Percentiles rank a stretch among this genome's conserved stretches.
Evolutionary conservation across 2,797 vertebrate genomes (phyloP).

Genomic region (Siniperca scherzeri): DNA sequence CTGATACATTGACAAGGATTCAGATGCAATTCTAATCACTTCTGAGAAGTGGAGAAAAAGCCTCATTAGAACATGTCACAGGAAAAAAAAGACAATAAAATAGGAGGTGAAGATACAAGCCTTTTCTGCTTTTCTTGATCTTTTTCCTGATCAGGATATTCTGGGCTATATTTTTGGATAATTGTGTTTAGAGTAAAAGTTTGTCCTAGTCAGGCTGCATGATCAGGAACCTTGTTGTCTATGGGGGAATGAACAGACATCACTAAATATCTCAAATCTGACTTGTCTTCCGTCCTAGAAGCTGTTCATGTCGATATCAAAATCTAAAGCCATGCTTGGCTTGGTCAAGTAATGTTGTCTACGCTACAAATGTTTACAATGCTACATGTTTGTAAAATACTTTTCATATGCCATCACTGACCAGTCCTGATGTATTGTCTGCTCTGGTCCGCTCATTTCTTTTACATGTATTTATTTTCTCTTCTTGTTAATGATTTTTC

Average conservation of each 20-base stretch:
- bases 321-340: conserved; percentile 79
- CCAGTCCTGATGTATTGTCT: conserved; percentile 75
- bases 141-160: conserved; percentile 74
- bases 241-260: conserved; percentile 72
- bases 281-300: conserved; percentile 89
- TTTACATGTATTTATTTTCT: conserved; percentile 87
- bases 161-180: conserved; percentile 77
- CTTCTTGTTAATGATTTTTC: conserved; percentile 76
- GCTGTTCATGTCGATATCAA: conserved; percentile 82
- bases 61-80: conserved; percentile 73
- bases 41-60: conserved; percentile 87
- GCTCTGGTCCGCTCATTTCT: conserved; percentile 82
- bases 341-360: conserved; percentile 77
- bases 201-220: conserved; percentile 68
- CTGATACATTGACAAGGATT: conserved; percentile 84
- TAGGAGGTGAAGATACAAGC: conserved; percentile 58
- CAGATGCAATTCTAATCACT: conserved; percentile 86
- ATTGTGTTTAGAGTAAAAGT: conserved; percentile 69
- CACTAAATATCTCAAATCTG: conserved; percentile 77
- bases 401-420: conserved; percentile 81
- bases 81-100: conserved; percentile 38
- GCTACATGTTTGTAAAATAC: conserved; percentile 83
- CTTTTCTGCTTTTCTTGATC: conserved; percentile 72
- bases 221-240: conserved; percentile 65
- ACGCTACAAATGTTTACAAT: conserved; percentile 87